Base-by-base conservation (phyloP, 2,113 vertebrate species). In the Macrotis lagotis region DNA sequence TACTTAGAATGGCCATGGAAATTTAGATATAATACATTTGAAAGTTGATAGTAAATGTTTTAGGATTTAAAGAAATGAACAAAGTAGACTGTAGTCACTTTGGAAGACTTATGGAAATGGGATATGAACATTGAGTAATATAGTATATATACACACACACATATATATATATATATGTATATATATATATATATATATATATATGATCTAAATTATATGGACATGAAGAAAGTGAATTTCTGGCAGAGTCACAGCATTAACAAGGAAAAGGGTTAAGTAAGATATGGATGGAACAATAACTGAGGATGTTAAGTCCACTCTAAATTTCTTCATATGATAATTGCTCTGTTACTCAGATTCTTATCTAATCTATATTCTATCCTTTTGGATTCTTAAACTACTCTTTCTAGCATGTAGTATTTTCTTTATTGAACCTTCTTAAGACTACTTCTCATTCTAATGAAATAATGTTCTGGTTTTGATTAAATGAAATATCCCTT, bases 361-460 rank as follows among this genome's bases (percentile, higher is more conserved):
- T 50, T 53, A 28, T 93, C 50, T 50, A 25, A 10, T 49, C 3
- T 52, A 90, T 88, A 89, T 91, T 91, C 55, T 95, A 51, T 66
- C 91, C 92, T 88, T 93, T 11, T 95, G 89, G 49, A 83, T 88
- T 94, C 48, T 89, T 89, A 2, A 91, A 92, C 10, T 48, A 90
- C 3, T 51, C 31, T 93, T 94, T 52, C 48, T 91, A 93, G 49
- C 47, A 92, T 94, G 37, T 90, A 31, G 19, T 74, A 28, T 37
- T 92, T 93, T 96, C 92, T 91, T 96, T 92, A 50, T 3, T 47
- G 51, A 90, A 37, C 53, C 52, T 90, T 90, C 89, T 50, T 19
- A 31, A 50, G 89, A 90, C 26, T 50, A 37, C 93, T 24, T 48
- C 74, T 95, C 37, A 51, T 91, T 22, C 48, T n/a, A 91, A 7